Percentiles rank a stretch among this genome's conserved stretches.
These are phyloP conservation scores for Andricus quercusramuli DNA, from an alignment of 2,888 invertebrate genomes.

Conservation along the genomic window DNA sequence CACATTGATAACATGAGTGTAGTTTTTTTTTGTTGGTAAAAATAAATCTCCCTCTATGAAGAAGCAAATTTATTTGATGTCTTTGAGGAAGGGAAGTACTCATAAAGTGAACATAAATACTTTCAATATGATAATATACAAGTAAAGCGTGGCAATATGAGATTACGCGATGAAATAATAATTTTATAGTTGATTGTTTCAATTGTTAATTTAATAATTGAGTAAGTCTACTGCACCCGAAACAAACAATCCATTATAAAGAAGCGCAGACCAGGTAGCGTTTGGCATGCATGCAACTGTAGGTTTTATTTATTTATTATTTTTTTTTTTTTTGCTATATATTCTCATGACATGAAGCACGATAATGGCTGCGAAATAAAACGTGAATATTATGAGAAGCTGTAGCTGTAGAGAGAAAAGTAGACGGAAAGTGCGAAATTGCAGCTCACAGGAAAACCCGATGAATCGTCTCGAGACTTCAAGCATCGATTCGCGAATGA, in stretches of 20 bases:
- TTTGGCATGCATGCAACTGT: conserved; percentile 56
- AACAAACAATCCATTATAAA: neutral
- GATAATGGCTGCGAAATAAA: conserved; percentile 45
- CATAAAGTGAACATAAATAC: no score
- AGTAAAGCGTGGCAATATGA: no score
- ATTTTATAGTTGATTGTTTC: neutral
- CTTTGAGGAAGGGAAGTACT: no score
- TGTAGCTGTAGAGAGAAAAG: conserved; percentile 49
- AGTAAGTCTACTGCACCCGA: neutral
- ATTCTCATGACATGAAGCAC: conserved; percentile 45
- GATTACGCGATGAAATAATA: neutral
- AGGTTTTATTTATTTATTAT: neutral
- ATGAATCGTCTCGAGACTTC: conserved; percentile 26
- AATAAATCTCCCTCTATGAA: no score
- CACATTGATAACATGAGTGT: no score
- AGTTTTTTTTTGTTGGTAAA: no score
- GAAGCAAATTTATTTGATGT: no score
- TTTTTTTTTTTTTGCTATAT: conserved; percentile 19
- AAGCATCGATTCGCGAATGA: conserved; percentile 9
- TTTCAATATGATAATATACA: no score
- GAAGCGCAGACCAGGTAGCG: conserved; percentile 50
- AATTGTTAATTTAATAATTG: neutral
- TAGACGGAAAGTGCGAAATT: conserved; percentile 50
- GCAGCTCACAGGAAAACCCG: conserved; percentile 43
- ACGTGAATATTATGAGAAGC: conserved; percentile 50